Evolutionary conservation across 2,888 invertebrate species (phyloP).

Genomic region (Aspidiotus rigidus): DNA sequence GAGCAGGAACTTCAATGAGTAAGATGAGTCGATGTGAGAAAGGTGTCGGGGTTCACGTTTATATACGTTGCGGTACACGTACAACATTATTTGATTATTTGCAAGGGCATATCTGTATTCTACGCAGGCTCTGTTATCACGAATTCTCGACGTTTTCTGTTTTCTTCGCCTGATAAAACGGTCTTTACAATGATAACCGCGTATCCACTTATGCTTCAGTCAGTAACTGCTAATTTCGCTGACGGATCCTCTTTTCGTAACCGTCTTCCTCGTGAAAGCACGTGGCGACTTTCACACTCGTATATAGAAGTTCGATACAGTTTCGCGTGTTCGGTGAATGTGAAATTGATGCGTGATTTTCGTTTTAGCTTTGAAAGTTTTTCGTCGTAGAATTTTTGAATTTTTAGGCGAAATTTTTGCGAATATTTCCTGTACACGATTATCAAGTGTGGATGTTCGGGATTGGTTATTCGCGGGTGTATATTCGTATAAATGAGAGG

Average conservation of each 20-base stretch:
- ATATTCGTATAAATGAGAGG: constrained; percentile 25
- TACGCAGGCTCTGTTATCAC: constrained; percentile 21
- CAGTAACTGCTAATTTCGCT: not conserved
- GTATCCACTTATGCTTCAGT: constrained; percentile 14
- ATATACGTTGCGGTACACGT: no score
- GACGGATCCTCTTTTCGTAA: not conserved
- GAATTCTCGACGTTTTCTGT: constrained; percentile 5
- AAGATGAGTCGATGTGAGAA: no score
- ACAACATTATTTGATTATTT: no score
- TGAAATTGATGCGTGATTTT: not conserved
- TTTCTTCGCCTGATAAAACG: constrained; percentile 13
- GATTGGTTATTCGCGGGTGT: not conserved
- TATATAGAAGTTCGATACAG: no score
- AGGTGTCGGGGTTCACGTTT: no score
- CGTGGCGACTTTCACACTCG: constrained; percentile 6
- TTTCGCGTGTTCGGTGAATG: no score
- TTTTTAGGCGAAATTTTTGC: not conserved
- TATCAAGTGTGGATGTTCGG: no score
- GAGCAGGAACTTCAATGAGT: no score
- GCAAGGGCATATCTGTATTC: not conserved
- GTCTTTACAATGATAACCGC: not conserved
- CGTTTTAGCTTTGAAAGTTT: not conserved
- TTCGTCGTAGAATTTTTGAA: not conserved
- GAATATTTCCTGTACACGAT: no score
- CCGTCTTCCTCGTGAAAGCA: not conserved